A percentile compares a stretch with the other conserved stretches of the same genome.
phyloP scores from a whole-genome alignment of 2,888 invertebrate genomes.

The Drosophila pseudotakahashii region DNA sequence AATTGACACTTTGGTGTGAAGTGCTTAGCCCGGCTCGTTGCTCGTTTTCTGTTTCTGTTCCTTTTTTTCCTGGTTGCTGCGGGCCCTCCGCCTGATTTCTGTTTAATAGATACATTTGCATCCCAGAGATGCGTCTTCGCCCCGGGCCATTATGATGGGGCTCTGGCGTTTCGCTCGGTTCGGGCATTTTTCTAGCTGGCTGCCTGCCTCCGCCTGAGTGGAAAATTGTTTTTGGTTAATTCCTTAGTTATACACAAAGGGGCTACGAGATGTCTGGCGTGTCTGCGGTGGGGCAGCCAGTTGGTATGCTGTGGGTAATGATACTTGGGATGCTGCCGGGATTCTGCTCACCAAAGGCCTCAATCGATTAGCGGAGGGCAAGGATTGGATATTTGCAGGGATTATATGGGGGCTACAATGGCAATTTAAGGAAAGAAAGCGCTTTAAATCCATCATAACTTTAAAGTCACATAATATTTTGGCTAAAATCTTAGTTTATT shows the following conservation, averaged over 20 bases:
- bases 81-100: conserved; percentile 64
- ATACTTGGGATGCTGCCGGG: conserved; percentile 2
- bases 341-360: conserved; percentile 8
- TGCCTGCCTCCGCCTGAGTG: conserved; percentile 70
- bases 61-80: conserved; percentile 15
- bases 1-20: conserved; percentile 78
- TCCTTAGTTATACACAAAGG: conserved; percentile 52
- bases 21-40: conserved; percentile 52
- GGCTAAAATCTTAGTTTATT: too few species aligned
- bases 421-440: background rate
- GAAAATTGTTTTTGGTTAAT: conserved; percentile 76
- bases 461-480: too few species aligned
- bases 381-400: conserved; percentile 3
- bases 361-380: conserved; percentile 4
- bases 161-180: conserved; percentile 11
- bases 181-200: conserved; percentile 73
- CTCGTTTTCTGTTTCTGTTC: background rate
- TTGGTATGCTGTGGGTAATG: conserved; percentile 62
- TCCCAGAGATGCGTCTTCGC: conserved; percentile 65
- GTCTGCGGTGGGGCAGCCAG: conserved; percentile 20
- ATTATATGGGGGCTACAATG: conserved; percentile 2
- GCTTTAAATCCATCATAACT: background rate
- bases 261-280: conserved; percentile 33
- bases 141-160: conserved; percentile 59
- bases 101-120: conserved; percentile 78